Percentiles rank a stretch among this genome's conserved stretches.
These are phyloP conservation scores for Porphyrio hochstetteri DNA, from an alignment of 2,113 vertebrate genomes.

Conservation along the genomic window DNA sequence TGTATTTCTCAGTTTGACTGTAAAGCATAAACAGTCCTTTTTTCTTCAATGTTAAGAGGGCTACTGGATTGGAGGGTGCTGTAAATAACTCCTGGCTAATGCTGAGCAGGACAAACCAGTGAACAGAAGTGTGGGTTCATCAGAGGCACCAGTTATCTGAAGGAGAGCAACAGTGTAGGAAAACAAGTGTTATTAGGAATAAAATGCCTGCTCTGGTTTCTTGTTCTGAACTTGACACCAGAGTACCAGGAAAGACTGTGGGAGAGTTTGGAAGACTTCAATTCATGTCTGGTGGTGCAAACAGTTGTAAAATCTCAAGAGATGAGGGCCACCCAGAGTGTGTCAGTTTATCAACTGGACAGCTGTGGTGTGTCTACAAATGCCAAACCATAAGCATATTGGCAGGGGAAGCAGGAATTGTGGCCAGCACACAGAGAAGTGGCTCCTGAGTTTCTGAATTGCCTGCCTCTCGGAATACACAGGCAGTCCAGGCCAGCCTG, in stretches of 20 bases:
- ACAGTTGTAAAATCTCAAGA: slow-evolving; percentile 71
- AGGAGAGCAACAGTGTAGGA: not conserved
- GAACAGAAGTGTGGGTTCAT: not conserved
- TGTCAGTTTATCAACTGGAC: slow-evolving; percentile 73
- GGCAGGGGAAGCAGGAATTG: slow-evolving; percentile 53
- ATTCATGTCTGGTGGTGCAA: slow-evolving; percentile 45
- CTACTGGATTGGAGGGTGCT: not conserved
- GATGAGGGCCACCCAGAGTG: slow-evolving; percentile 69
- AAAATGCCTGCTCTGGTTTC: slow-evolving; percentile 4
- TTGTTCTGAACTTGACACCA: slow-evolving; percentile 41
- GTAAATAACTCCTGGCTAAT: not conserved
- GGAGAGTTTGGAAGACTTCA: slow-evolving; percentile 61
- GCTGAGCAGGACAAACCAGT: not conserved
- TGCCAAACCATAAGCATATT: slow-evolving; percentile 73
- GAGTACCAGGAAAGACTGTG: slow-evolving; percentile 55
- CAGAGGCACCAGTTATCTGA: not conserved
- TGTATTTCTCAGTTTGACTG: not conserved
- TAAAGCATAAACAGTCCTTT: not conserved
- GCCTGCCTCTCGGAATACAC: slow-evolving; percentile 45
- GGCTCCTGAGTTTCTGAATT: slow-evolving; percentile 66
- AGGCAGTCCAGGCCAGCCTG: not conserved
- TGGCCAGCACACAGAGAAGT: slow-evolving; percentile 65
- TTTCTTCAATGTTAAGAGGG: not conserved
- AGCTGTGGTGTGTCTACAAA: slow-evolving; percentile 64
- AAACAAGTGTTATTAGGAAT: slow-evolving; percentile 31